Evolutionary conservation across 2,888 invertebrate species (phyloP).

Genomic region (Drosophila ezoana): DNA sequence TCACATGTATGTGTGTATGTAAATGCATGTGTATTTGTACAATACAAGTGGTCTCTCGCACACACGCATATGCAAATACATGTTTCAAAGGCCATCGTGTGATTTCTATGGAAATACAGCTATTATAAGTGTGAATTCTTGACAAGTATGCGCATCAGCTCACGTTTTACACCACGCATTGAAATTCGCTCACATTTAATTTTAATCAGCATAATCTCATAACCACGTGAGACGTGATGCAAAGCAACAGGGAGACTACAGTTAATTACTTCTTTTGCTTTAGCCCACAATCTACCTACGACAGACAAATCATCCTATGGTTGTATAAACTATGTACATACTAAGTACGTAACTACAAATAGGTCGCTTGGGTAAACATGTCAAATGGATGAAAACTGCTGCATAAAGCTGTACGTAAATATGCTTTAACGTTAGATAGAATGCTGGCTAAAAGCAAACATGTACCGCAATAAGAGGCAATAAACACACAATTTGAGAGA

Average conservation of each 20-base stretch:
- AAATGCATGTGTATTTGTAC: conserved; percentile 4
- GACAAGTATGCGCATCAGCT: background rate
- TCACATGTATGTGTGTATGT: background rate
- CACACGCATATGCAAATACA: background rate
- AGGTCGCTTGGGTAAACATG: conserved; percentile 41
- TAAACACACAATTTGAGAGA: conserved; percentile 31
- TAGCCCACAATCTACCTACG: conserved; percentile 33
- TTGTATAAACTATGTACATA: conserved; percentile 27
- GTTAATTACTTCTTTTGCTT: conserved; percentile 1
- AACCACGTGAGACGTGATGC: conserved; percentile 20
- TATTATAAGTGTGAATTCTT: conserved; percentile 7
- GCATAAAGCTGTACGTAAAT: conserved; percentile 46
- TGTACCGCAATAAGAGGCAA: conserved; percentile 20
- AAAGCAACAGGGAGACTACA: background rate
- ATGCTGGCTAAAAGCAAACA: conserved; percentile 34
- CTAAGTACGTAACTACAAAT: conserved; percentile 35
- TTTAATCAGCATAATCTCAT: conserved; percentile 6
- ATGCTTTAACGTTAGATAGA: conserved; percentile 31
- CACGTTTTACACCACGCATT: conserved; percentile 32
- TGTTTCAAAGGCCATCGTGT: background rate
- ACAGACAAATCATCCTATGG: conserved; percentile 12
- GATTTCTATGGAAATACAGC: conserved; percentile 6
- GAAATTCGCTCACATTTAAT: conserved; percentile 18
- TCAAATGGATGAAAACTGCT: conserved; percentile 41
- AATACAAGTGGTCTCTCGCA: background rate